Percentiles rank a stretch among this genome's conserved stretches.
Evolutionary conservation across 2,888 invertebrate species (phyloP).

Genomic region (Callimorpha dominula): DNA sequence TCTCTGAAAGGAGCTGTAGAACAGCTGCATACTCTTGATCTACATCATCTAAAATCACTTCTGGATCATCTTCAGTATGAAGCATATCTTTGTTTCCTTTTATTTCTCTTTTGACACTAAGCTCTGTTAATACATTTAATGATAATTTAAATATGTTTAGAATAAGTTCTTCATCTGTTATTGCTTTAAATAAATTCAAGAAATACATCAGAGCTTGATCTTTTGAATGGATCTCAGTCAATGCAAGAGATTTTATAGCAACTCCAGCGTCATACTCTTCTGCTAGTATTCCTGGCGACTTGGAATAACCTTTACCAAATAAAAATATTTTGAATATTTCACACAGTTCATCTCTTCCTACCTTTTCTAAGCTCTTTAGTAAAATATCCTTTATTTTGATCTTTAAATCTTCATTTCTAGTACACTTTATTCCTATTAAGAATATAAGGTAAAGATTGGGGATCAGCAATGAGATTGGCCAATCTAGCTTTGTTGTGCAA

Average conservation of each 20-base stretch:
- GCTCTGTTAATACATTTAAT: constrained; percentile 65
- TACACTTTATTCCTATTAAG: constrained; percentile 71
- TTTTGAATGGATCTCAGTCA: constrained; percentile 47
- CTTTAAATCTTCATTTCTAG: constrained; percentile 64
- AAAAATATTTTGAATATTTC: constrained; percentile 58
- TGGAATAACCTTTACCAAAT: constrained; percentile 58
- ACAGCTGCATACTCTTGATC: constrained; percentile 78
- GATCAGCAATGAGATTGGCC: constrained; percentile 69
- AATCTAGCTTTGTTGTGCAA: constrained; percentile 62
- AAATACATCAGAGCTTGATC: constrained; percentile 68
- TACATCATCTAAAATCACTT: constrained; percentile 57
- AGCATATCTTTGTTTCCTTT: constrained; percentile 64
- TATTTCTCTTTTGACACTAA: constrained; percentile 59
- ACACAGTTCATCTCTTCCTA: constrained; percentile 55
- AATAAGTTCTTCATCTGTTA: constrained; percentile 56
- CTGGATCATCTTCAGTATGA: constrained; percentile 73
- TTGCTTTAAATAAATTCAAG: constrained; percentile 64
- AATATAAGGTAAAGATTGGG: constrained; percentile 79
- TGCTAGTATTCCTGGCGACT: constrained; percentile 49
- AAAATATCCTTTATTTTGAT: constrained; percentile 72
- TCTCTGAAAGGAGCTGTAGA: constrained; percentile 82
- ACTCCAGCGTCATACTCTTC: constrained; percentile 78
- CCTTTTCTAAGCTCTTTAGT: constrained; percentile 67
- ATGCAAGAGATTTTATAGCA: constrained; percentile 63
- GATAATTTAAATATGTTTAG: constrained; percentile 67